phyloP scores from a whole-genome alignment of 2,888 invertebrate species.

The Xanthostigma xanthostigma region DNA sequence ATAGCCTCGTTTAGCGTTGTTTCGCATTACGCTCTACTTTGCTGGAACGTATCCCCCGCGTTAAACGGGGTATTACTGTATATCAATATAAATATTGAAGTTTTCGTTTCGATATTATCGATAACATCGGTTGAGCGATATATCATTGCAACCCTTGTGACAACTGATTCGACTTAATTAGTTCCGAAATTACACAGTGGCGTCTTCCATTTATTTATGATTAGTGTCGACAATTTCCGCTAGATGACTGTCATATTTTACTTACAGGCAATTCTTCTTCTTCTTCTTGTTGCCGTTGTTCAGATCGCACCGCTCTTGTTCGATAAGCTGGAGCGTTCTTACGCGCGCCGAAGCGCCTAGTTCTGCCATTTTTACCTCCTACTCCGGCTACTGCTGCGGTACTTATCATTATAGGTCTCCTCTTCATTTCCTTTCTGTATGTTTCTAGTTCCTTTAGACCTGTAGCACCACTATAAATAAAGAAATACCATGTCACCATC shows the following conservation, averaged over 20 bases:
- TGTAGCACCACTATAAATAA: slow-evolving; percentile 18
- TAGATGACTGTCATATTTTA: slow-evolving; percentile 8
- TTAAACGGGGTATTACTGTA: too few relatives aligned
- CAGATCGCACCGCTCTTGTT: slow-evolving; percentile 38
- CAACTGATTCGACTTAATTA: too few relatives aligned
- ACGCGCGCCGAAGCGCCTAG: slow-evolving; percentile 12
- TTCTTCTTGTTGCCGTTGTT: slow-evolving; percentile 25
- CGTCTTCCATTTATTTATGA: slow-evolving; percentile 1
- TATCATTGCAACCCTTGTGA: too few relatives aligned
- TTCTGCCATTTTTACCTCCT: slow-evolving; percentile 11
- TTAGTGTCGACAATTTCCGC: too few relatives aligned
- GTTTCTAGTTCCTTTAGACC: slow-evolving; percentile 41
- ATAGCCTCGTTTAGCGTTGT: too few relatives aligned
- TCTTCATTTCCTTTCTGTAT: slow-evolving; percentile 63
- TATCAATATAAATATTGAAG: too few relatives aligned
- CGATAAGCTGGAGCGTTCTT: slow-evolving; percentile 26
- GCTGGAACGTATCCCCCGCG: too few relatives aligned
- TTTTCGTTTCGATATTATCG: too few relatives aligned
- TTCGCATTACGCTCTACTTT: too few relatives aligned
- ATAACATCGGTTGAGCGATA: too few relatives aligned
- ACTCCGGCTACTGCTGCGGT: slow-evolving; percentile 33
- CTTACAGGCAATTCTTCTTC: slow-evolving; percentile 19
- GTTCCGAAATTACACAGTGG: not conserved
- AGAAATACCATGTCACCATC: not conserved
- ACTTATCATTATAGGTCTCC: slow-evolving; percentile 55